A percentile compares a stretch with the other conserved stretches of the same genome.
Evolutionary conservation across 2,888 invertebrate species (phyloP).

Genomic region (Lypha dubia): DNA sequence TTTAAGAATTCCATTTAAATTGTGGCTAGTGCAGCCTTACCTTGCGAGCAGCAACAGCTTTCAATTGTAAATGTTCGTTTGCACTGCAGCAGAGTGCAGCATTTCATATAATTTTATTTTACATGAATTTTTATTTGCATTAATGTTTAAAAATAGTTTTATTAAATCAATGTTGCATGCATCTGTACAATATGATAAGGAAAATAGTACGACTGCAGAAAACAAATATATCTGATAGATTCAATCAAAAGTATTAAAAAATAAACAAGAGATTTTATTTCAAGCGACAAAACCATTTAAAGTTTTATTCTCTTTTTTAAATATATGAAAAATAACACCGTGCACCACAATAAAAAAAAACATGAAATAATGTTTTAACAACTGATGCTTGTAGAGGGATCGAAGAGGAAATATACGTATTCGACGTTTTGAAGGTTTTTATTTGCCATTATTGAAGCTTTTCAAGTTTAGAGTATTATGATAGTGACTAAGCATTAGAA

Average conservation of each 20-base stretch:
- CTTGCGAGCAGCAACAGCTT: slow-evolving; percentile 2
- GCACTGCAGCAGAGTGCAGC: slow-evolving; percentile 6
- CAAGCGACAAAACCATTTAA: no score
- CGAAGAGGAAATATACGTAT: no score
- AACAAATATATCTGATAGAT: background rate
- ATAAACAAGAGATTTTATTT: background rate
- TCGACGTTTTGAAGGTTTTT: no score
- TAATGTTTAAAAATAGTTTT: background rate
- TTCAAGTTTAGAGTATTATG: no score
- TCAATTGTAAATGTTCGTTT: slow-evolving; percentile 1
- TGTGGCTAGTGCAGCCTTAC: background rate
- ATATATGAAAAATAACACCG: no score
- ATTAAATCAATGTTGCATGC: slow-evolving; percentile 20
- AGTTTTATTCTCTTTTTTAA: no score
- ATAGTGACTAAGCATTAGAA: no score
- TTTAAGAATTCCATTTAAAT: background rate
- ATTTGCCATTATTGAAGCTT: no score
- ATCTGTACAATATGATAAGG: background rate
- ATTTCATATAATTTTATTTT: background rate
- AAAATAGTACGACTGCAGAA: background rate
- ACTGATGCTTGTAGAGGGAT: no score
- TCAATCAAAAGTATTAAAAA: background rate
- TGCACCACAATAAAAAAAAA: no score
- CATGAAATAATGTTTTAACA: no score
- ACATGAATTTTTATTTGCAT: background rate